A percentile compares a stretch with the other conserved stretches of the same genome.
Conservation (phyloP, 2,113 vertebrate genomes). For the Dendropsophus ebraccatus region DNA sequence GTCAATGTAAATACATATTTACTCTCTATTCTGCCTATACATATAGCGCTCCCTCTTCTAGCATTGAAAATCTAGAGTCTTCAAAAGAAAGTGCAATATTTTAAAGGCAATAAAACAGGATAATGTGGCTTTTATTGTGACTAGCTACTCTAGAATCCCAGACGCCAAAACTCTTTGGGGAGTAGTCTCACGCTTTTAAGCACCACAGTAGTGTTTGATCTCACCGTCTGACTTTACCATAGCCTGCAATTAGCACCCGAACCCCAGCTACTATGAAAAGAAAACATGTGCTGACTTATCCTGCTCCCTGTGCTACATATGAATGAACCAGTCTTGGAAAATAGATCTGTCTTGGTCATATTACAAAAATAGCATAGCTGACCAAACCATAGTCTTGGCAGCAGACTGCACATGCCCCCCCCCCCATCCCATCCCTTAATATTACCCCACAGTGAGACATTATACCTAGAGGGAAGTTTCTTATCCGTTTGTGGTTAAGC, state of each 20-base stretch:
- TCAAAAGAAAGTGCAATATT: slow-evolving; percentile 62
- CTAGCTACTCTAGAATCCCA: slow-evolving; percentile 63
- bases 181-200: slow-evolving; percentile 62
- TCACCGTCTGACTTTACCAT: slow-evolving; percentile 60
- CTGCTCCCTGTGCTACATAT: slow-evolving; percentile 33
- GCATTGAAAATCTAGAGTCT: slow-evolving; percentile 49
- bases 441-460: too few species aligned
- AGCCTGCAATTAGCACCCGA: slow-evolving; percentile 59
- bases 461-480: neutral
- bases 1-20: neutral
- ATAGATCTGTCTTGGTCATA: slow-evolving; percentile 56
- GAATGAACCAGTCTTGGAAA: slow-evolving; percentile 58
- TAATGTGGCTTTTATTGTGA: slow-evolving; percentile 63
- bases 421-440: too few species aligned
- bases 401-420: too few species aligned
- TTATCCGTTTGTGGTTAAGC: neutral
- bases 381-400: slow-evolving; percentile 43
- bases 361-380: slow-evolving; percentile 48
- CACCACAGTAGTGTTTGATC: slow-evolving; percentile 62
- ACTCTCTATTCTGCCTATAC: neutral
- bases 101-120: slow-evolving; percentile 66
- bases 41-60: neutral
- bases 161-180: slow-evolving; percentile 63
- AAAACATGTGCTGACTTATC: slow-evolving; percentile 56
- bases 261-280: slow-evolving; percentile 52